Base-by-base conservation (phyloP, 1,140 invertebrate species). In the Zaprionus ornatus region DNA sequence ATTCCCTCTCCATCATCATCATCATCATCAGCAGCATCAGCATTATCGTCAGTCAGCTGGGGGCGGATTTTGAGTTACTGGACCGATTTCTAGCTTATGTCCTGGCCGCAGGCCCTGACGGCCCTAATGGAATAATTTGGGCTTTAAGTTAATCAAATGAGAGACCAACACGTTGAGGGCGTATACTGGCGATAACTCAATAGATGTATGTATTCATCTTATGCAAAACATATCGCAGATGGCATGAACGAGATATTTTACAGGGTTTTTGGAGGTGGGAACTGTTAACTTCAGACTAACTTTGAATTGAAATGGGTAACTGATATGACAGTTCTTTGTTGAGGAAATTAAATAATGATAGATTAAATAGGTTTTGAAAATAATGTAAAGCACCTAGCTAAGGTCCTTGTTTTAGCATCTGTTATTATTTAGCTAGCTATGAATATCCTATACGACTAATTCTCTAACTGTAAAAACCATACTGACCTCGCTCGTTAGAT, bases 61-160 rank as follows among this genome's bases (percentile, higher is more conserved):
- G 63, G 77, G 54, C 42, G 67, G 81, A 12, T 71, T 80, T 75
- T 35, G 63, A 25, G 27, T 62, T 64, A 17, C 29, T 35, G 56
- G 23, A 35, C 32, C 68, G 27, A 55, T 69, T 50, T 67, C 21
- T 42, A 72, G 69, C 74, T 54, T 55, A 86, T 80, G 73, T 83
- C 74, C 59, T 74, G 61, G 77, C 83, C 83, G 67, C 77, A 88
- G 83, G 83, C 70, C 52, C 12, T 35, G 27, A 54, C 50, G 2
- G 54, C 15, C 50, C 66, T 88, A 88, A 87, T 83, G 80, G 83
- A 80, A 88, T 87, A 80, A 87, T 87, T 83, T 69, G 35, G 62
- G 62, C 57, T 52, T 68, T 74, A 75, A 77, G 52, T 78, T 80
- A 83, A 88, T 87, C 77, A 74, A 87, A 87, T 77, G 56, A 57